phyloP scores from a whole-genome alignment of 2,113 vertebrate genomes.

The Colossoma macropomum region DNA sequence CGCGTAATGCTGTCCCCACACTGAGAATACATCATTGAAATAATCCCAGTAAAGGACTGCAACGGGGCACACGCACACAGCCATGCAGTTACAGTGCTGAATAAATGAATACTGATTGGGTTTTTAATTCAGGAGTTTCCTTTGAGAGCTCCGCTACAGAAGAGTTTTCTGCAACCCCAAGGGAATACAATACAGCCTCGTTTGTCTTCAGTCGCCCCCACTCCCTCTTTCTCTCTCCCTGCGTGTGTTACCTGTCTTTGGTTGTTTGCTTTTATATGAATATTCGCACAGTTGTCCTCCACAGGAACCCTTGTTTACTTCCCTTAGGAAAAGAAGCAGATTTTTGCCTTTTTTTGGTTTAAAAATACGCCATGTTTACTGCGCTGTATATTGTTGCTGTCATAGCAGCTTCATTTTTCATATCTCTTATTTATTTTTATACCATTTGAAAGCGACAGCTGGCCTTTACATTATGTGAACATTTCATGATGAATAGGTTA shows the following conservation, averaged over 20 bases:
- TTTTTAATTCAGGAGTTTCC: slow-evolving; percentile 43
- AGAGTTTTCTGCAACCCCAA: slow-evolving; percentile 34
- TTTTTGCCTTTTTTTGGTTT: not conserved
- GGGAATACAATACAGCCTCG: slow-evolving; percentile 25
- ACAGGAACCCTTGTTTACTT: slow-evolving; percentile 41
- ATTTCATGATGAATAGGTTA: not conserved
- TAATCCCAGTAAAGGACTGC: not conserved
- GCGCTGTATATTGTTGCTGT: not conserved
- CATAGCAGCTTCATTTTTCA: not conserved
- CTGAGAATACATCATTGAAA: slow-evolving; percentile 13
- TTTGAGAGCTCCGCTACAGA: slow-evolving; percentile 35
- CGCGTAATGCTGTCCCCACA: not conserved
- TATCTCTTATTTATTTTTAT: not conserved
- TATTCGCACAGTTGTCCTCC: not conserved
- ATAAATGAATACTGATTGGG: slow-evolving; percentile 55
- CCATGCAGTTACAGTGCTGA: slow-evolving; percentile 30
- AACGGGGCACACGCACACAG: slow-evolving; percentile 3
- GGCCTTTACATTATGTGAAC: not conserved
- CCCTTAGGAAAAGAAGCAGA: slow-evolving; percentile 1
- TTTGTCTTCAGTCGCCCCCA: slow-evolving; percentile 36
- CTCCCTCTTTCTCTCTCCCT: not conserved
- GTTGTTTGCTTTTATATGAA: slow-evolving; percentile 35
- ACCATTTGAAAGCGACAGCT: not conserved
- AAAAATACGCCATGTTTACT: not conserved
- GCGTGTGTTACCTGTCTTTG: slow-evolving; percentile 25